Base-by-base conservation (phyloP, 2,888 invertebrate species). In the Schrankia costaestrigalis region DNA sequence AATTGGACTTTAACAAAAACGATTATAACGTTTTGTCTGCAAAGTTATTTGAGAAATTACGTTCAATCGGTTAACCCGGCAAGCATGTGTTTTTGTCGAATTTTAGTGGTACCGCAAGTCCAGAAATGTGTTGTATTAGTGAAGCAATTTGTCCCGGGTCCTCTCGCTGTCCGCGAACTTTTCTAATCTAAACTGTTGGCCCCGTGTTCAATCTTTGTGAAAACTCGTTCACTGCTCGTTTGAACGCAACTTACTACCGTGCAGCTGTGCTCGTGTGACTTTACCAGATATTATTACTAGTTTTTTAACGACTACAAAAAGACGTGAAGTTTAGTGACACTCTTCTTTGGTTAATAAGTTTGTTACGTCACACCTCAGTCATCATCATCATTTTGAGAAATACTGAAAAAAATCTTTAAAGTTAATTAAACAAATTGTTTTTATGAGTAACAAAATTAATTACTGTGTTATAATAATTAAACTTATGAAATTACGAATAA, bases 141-240 rank as follows among this genome's bases (percentile, higher is more conserved):
- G 70, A 79, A 83, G 80, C 81, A 82, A 84, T 85, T 84, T 84
- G 80, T 82, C 73, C 71, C 44, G 57, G 65, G 62, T 60, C 61
- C 59, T 69, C 63, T 61, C 58, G 65, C 62, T 60, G 51, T 47
- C 46, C 65, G 63, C 66, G 64, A 85, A 85, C 84, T 85, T 85
- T 85, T 85, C 84, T 84, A 80, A 85, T 85, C 83, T 83, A 84
- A 84, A 83, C 78, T 80, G 77, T 68, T 78, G 65, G 70, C 64
- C 59, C 63, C 69, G 65, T 64, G 69, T 72, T 72, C 78, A 66
- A 75, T 77, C 78, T 76, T 76, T 63, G 64, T 51, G 63, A 53
- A 68, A 76, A 72, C 69, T 73, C 66, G 52, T 53, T 51, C 40
- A 17, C 39, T 44, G 40, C 42, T 41, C 34, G 47, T 41, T 41